These are phyloP conservation scores for Eleginops maclovinus DNA, from an alignment of 2,113 vertebrate genomes.

Conservation along the genomic window DNA sequence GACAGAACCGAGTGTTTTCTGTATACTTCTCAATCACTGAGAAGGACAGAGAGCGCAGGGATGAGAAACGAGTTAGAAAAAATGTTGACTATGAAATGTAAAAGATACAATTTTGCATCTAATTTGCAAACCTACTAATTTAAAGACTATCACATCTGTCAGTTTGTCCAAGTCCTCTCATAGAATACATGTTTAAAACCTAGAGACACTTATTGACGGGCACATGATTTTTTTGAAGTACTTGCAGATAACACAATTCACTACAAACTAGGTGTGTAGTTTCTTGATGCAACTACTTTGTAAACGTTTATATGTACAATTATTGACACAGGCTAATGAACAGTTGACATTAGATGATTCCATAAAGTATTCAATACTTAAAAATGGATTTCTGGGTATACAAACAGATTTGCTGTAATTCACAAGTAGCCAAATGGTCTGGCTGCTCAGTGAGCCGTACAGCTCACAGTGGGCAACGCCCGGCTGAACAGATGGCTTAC, in stretches of 20 bases:
- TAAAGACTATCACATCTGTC: not conserved
- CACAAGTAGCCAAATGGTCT: conserved; percentile 41
- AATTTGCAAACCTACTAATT: not conserved
- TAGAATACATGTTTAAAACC: not conserved
- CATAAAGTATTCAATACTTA: not conserved
- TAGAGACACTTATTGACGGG: not conserved
- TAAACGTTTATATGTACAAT: no score
- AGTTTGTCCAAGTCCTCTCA: not conserved
- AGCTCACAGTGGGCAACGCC: conserved; percentile 72
- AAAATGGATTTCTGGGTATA: conserved; percentile 8
- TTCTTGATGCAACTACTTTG: not conserved
- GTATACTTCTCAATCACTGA: conserved; percentile 98
- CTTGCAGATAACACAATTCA: not conserved
- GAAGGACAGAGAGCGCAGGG: not conserved
- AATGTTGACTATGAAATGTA: not conserved
- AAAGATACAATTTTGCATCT: not conserved
- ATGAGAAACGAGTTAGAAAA: not conserved
- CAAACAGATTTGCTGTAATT: conserved; percentile 29
- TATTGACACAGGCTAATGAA: not conserved
- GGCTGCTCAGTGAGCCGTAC: conserved; percentile 72
- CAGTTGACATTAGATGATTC: not conserved
- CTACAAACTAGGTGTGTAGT: no score
- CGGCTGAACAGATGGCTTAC: conserved; percentile 86
- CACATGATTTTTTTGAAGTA: not conserved
- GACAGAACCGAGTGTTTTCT: conserved; percentile 96